Evolutionary conservation across 2,888 invertebrate species (phyloP), one percentile per base, ranked within the genome.

Genomic region (Cremastinae sp.): DNA sequence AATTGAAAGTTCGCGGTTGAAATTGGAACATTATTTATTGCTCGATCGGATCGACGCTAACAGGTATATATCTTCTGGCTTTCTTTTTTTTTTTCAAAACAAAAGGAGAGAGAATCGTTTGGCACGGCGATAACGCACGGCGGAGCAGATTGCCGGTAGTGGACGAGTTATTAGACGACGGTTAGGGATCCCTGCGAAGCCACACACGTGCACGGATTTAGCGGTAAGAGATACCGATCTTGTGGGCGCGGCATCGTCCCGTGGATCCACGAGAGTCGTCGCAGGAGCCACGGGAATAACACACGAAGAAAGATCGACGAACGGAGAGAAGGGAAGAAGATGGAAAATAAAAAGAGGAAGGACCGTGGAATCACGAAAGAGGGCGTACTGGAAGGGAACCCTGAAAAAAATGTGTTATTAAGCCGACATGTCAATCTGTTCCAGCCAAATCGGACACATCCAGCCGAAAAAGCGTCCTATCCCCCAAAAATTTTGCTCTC

Each of bases 401-500:
- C 22, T 22, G 22, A 49, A 49, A 75, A 78, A 78, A 81, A 80
- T 78, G 59, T 79, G 79, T 81, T 79, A 81, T 80, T 80, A 80
- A 78, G 73, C 66, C 77, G 74, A 79, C 80, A 75, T 80, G 81
- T 80, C 81, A 80, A 81, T 81, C 81, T 79, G 76, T 79, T 78
- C 62, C 64, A n/a, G 47, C 43, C 64, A 75, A 79, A 79, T 79
- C 77, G 62, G 56, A 65, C 65, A 65, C 54, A 12, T 69, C 64
- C 49, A 41, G 54, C 5, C 62, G 51, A 47, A 41, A 47, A 41
- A 45, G 72, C 36, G 41, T 12, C 14, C 43, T 53, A 18, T 58
- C 59, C 36, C 34, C 41, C n/a, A 59, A 47, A 56, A 43, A 28
- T 28, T 41, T 38, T 65, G 64, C 47, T 59, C 64, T 69, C 41